phyloP scores from a whole-genome alignment of 1,140 invertebrate genomes.

The Cherax destructor region DNA sequence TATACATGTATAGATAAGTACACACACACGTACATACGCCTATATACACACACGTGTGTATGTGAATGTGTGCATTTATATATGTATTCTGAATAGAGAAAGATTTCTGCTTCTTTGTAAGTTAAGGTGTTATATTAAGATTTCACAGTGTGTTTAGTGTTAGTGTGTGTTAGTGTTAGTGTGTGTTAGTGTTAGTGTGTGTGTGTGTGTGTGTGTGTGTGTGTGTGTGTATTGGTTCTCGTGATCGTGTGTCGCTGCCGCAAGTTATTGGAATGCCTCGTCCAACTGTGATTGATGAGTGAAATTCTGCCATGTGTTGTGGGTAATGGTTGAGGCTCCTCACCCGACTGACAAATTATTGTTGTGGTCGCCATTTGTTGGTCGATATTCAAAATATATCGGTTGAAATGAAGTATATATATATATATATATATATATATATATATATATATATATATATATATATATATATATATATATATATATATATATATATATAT shows the following conservation, averaged over 20 bases:
- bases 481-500: too few relatives aligned
- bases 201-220: background rate
- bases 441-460: too few relatives aligned
- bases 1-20: too few relatives aligned
- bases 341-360: conserved; percentile 28
- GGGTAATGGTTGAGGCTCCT: background rate
- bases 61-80: too few relatives aligned
- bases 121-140: background rate
- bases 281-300: conserved; percentile 22
- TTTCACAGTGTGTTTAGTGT: background rate
- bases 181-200: background rate
- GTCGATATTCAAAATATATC: background rate
- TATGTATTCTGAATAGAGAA: background rate
- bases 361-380: background rate
- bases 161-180: too few relatives aligned
- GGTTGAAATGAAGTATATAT: background rate
- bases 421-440: too few relatives aligned
- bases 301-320: conserved; percentile 4
- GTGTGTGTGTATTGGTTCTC: background rate
- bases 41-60: too few relatives aligned
- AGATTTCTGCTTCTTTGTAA: background rate
- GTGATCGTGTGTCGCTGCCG: background rate
- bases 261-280: background rate
- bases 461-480: too few relatives aligned
- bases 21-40: too few relatives aligned